These are phyloP conservation scores for Meriones psammophilus DNA, from an alignment of 2,797 vertebrate genomes.

Conservation along the genomic window DNA sequence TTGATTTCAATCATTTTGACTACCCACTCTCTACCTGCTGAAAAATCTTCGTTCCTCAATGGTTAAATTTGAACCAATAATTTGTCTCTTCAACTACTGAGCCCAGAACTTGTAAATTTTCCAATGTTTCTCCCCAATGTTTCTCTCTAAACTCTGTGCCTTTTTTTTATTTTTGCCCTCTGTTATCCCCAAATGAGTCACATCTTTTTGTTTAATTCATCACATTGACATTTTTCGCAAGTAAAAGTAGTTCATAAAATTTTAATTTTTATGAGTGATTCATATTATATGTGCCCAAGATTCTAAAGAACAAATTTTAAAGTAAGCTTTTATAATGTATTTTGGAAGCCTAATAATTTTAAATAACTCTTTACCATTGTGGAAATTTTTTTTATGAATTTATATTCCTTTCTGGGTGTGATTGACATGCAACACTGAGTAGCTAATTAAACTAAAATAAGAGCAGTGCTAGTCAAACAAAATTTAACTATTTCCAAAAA, in stretches of 20 bases:
- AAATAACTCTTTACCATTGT: constrained; percentile 68
- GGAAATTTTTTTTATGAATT: constrained; percentile 53
- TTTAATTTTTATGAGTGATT: constrained; percentile 65
- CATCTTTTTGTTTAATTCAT: constrained; percentile 64
- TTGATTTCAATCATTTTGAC: constrained; percentile 56
- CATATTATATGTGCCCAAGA: constrained; percentile 54
- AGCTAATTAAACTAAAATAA: constrained; percentile 83
- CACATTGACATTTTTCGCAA: constrained; percentile 49
- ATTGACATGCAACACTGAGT: constrained; percentile 74
- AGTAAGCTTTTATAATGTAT: constrained; percentile 54
- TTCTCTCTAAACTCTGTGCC: constrained; percentile 67
- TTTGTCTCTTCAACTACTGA: constrained; percentile 61
- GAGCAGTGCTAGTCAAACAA: constrained; percentile 68
- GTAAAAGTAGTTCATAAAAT: constrained; percentile 60
- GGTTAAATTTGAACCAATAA: constrained; percentile 64
- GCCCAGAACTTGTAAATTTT: constrained; percentile 57
- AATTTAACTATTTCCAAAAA: constrained; percentile 76
- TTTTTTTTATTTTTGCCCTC: constrained; percentile 44
- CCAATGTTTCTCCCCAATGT: constrained; percentile 56
- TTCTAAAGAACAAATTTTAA: constrained; percentile 22
- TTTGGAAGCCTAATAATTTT: constrained; percentile 66
- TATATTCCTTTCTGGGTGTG: constrained; percentile 78
- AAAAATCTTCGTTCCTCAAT: constrained; percentile 62
- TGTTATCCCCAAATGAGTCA: constrained; percentile 62
- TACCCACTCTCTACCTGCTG: constrained; percentile 55